Evolutionary conservation across 64 coral and sea anemone genomes (phyloP).

Genomic region (Actinia tenebrosa): DNA sequence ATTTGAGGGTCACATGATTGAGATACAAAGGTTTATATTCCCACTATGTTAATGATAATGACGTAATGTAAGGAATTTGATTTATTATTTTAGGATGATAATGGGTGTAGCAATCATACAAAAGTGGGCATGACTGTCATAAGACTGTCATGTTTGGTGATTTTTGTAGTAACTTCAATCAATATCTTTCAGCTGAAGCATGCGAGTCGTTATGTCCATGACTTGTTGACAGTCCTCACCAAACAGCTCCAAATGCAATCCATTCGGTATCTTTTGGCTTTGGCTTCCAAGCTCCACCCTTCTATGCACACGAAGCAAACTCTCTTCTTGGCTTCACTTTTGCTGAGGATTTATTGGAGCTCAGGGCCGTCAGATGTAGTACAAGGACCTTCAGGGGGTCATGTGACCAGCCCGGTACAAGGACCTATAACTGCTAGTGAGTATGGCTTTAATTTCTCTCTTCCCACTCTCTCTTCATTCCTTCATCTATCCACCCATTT

Average conservation of each 20-base stretch:
- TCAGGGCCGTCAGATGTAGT: conserved; percentile 57
- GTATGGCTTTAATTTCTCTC: neutral
- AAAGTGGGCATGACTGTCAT: no score
- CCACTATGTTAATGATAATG: no score
- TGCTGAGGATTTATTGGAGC: conserved; percentile 94
- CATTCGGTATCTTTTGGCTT: conserved; percentile 77
- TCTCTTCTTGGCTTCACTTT: conserved; percentile 76
- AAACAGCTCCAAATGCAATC: conserved; percentile 89
- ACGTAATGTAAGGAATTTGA: no score
- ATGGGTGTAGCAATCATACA: no score
- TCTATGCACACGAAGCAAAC: conserved; percentile 76
- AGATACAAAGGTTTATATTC: no score
- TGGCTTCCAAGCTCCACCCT: conserved; percentile 74
- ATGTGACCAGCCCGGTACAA: conserved; percentile 75
- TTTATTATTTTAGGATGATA: no score
- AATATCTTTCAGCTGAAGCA: conserved; percentile 81
- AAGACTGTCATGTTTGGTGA: no score
- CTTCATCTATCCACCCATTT: neutral
- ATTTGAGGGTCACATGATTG: no score
- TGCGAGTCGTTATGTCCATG: conserved; percentile 96
- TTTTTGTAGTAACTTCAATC: neutral
- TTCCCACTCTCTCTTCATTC: neutral
- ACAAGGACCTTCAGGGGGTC: conserved; percentile 15
- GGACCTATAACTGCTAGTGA: conserved; percentile 68
- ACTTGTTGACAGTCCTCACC: conserved; percentile 76